phyloP scores from a whole-genome alignment of 2,888 invertebrate genomes.

The Oscheius onirici region DNA sequence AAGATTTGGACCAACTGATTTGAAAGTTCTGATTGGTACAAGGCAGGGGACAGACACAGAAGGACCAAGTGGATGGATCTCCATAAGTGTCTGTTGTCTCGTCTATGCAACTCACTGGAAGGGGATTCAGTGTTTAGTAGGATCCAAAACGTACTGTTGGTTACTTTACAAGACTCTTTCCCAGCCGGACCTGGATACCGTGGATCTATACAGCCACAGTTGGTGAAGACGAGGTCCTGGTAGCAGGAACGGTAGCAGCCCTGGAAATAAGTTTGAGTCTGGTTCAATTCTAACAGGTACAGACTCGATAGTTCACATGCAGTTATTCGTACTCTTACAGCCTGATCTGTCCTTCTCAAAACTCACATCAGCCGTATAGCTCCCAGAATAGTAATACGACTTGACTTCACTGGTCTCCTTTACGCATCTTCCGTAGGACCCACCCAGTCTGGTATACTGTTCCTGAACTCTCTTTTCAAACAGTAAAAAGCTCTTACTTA shows the following conservation, averaged over 20 bases:
- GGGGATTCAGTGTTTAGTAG: background rate
- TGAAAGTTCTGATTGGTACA: conserved; percentile 1
- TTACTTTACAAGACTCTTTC: conserved; percentile 39
- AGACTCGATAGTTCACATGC: too few species aligned
- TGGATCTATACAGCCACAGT: conserved; percentile 59
- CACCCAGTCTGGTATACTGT: conserved; percentile 48
- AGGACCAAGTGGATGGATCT: conserved; percentile 30
- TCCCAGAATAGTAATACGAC: conserved; percentile 54
- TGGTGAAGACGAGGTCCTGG: conserved; percentile 44
- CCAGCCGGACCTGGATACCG: conserved; percentile 47
- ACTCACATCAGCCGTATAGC: conserved; percentile 54
- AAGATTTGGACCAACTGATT: background rate
- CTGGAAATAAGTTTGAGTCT: too few species aligned
- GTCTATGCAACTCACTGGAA: conserved; percentile 30
- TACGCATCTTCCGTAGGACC: conserved; percentile 51
- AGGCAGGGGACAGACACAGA: conserved; percentile 34
- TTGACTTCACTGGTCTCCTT: conserved; percentile 46
- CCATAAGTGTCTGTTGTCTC: conserved; percentile 22
- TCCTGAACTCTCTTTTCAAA: conserved; percentile 38
- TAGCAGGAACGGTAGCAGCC: conserved; percentile 60
- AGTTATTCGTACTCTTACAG: too few species aligned
- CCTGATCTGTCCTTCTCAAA: too few species aligned
- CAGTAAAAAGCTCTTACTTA: too few species aligned
- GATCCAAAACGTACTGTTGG: conserved; percentile 13
- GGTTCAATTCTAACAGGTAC: too few species aligned